These are phyloP conservation scores for Heterodera carotae DNA, from an alignment of 1,140 invertebrate genomes.

Conservation along the genomic window DNA sequence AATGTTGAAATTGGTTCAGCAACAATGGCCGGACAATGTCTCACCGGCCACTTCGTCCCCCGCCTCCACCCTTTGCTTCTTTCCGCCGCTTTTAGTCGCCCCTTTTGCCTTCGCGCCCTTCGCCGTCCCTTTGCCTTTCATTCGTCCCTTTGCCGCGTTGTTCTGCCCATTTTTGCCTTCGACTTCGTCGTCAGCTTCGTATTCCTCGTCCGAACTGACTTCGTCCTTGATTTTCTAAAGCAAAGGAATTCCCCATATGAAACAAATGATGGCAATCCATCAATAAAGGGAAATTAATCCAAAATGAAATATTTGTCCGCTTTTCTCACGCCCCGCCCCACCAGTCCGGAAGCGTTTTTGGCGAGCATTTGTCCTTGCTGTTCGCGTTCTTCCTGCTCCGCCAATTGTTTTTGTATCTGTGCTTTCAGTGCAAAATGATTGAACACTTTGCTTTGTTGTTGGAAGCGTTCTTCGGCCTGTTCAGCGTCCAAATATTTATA, in stretches of 20 bases:
- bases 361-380: conserved; percentile 16
- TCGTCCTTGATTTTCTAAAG: conserved; percentile 65
- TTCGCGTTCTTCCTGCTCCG: conserved; percentile 55
- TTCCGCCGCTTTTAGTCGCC: conserved; percentile 47
- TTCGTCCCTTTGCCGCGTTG: conserved; percentile 23
- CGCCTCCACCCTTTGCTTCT: conserved; percentile 58
- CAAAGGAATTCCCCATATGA: too few species aligned
- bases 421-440: conserved; percentile 65
- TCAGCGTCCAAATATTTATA: conserved; percentile 59
- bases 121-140: conserved; percentile 28
- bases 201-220: conserved; percentile 52
- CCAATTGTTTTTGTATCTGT: conserved; percentile 55
- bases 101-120: conserved; percentile 52
- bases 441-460: conserved; percentile 56
- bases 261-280: too few species aligned
- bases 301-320: neutral
- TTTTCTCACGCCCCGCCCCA: conserved; percentile 7
- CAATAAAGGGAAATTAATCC: neutral
- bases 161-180: conserved; percentile 20
- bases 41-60: conserved; percentile 62
- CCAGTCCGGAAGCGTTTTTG: conserved; percentile 28
- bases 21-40: too few species aligned
- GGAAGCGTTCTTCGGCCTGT: conserved; percentile 63
- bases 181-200: conserved; percentile 46
- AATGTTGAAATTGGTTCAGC: too few species aligned